Percentiles rank a stretch among this genome's conserved stretches.
Evolutionary conservation across 2,113 vertebrate species (phyloP).

Genomic region (Scolopax mira): DNA sequence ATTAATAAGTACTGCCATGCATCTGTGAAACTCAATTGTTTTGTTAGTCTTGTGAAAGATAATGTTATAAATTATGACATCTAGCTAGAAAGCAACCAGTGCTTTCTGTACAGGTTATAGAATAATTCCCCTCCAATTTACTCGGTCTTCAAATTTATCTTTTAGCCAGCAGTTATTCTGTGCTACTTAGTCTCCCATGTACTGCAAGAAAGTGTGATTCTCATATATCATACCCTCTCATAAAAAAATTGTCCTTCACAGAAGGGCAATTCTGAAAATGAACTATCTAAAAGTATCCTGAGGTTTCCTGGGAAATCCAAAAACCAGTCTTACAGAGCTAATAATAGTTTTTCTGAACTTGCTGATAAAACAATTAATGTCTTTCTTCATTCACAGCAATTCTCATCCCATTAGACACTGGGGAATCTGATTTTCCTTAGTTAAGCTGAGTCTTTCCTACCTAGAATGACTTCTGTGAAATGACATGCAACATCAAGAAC

Average conservation of each 20-base stretch:
- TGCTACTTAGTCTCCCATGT: background rate
- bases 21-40: background rate
- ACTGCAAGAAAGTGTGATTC: background rate
- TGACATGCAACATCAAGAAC: background rate
- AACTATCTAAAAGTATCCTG: background rate
- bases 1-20: background rate
- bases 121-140: background rate
- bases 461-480: background rate
- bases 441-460: background rate
- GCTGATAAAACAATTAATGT: background rate
- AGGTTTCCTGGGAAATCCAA: background rate
- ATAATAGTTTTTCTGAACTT: background rate
- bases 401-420: background rate
- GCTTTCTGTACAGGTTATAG: background rate
- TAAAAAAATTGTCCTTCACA: background rate
- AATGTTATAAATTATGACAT: background rate
- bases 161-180: background rate
- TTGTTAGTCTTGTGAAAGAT: background rate
- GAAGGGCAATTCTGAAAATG: background rate
- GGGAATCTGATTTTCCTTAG: constrained; percentile 6
- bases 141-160: background rate
- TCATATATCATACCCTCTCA: background rate
- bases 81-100: background rate
- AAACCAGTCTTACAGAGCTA: background rate
- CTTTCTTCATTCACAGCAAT: background rate